A percentile compares a stretch with the other conserved stretches of the same genome.
Conservation (phyloP, 2,888 invertebrate species). For the Nesidiocoris tenuis region DNA sequence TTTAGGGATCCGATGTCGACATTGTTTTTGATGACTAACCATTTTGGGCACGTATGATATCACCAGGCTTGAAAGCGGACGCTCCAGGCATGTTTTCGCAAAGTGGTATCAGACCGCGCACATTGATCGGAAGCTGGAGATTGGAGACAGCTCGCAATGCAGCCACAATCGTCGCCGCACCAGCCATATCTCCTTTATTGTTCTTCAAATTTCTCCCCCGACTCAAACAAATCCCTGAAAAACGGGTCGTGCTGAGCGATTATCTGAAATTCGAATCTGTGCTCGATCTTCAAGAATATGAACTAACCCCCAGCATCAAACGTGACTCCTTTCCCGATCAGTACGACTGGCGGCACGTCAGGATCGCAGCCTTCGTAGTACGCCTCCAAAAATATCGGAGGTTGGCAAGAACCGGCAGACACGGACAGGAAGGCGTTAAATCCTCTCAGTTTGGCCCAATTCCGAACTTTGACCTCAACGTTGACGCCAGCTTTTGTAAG, state of each 20-base stretch:
- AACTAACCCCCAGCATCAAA: constrained; percentile 32
- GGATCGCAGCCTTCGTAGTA: constrained; percentile 65
- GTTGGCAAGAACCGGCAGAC: constrained; percentile 73
- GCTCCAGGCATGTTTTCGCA: constrained; percentile 80
- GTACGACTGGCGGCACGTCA: constrained; percentile 65
- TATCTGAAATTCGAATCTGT: constrained; percentile 57
- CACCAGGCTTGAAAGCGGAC: constrained; percentile 73
- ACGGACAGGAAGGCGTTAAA: constrained; percentile 80
- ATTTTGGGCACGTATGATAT: constrained; percentile 71
- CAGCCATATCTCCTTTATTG: constrained; percentile 84
- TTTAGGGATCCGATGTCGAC: background rate
- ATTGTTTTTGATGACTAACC: constrained; percentile 60
- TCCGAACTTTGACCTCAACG: constrained; percentile 65
- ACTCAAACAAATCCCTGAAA: constrained; percentile 69
- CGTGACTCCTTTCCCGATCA: constrained; percentile 65
- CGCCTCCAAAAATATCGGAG: constrained; percentile 76
- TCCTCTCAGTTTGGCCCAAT: constrained; percentile 74
- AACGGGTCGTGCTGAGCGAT: background rate
- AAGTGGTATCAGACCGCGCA: constrained; percentile 70
- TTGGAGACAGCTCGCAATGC: constrained; percentile 47
- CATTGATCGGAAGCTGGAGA: constrained; percentile 49
- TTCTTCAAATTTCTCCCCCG: constrained; percentile 62
- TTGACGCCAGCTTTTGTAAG: constrained; percentile 61
- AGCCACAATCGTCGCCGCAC: constrained; percentile 56
- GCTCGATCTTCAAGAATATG: background rate